Base-by-base conservation (phyloP, 2,797 vertebrate species). In the Xenentodon cancila region DNA sequence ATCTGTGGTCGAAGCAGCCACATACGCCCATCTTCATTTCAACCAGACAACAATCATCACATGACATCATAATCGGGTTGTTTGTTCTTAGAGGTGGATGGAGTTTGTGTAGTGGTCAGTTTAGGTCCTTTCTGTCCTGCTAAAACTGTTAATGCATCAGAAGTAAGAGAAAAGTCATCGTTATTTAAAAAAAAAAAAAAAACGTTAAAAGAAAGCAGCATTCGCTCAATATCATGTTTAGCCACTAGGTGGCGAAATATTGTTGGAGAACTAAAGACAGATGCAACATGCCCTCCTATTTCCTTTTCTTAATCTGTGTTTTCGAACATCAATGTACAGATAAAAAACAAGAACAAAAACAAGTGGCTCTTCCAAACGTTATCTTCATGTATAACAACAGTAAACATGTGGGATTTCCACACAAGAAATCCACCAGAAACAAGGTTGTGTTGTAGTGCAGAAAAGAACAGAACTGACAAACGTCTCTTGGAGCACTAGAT, bases 221-320 rank as follows among this genome's bases (percentile, higher is more conserved):
- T 77, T 78, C 71, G 66, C 80, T 70, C 78, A 75, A 82, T 88
- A 83, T 84, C 68, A 53, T 32, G 66, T 83, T 80, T 63, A 27
- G 70, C 87, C 91, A 91, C 84, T 68, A 82, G 88, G 77, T 85
- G 91, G 89, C 84, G 67, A 79, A 69, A 82, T 57, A 64, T 64
- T 77, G 71, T 71, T 51, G 55, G 44, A 77, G 46, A 90, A 85
- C 72, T 74, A 54, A 86, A 52, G 69, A 78, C 63, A 71, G 80
- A 82, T 73, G 75, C 71, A 79, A 81, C 74, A 75, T 83, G 80
- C 70, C 80, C 81, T 80, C 66, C 68, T 71, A 74, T 77, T 75
- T 83, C 61, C 59, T 40, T 40, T 40, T 40, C 37, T 40, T 4
- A 13, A 15, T 40, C 37, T 40, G 37, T 40, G 13, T 43, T 56